phyloP scores from a whole-genome alignment of 2,113 vertebrate genomes.

The Picathartes gymnocephalus region DNA sequence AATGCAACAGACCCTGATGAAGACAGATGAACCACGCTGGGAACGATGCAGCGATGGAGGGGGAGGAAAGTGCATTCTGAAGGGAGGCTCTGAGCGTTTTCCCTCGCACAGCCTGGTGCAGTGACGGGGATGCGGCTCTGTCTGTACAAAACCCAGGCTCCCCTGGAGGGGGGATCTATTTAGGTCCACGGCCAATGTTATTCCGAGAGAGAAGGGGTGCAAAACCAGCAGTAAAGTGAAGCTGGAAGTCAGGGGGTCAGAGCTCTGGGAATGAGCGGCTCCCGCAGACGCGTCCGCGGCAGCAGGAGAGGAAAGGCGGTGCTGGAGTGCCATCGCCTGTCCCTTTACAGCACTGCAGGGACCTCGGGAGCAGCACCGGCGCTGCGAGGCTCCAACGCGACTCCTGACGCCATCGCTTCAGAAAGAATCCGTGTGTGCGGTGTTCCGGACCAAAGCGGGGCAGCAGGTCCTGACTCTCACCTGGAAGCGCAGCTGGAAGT shows the following conservation, averaged over 20 bases:
- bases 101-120: neutral
- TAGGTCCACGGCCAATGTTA: neutral
- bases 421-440: fast-evolving
- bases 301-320: neutral
- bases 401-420: fast-evolving
- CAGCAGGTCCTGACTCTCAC: neutral
- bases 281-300: fast-evolving
- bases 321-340: conserved; percentile 38
- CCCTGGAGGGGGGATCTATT: neutral
- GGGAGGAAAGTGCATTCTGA: neutral
- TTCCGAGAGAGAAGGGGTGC: neutral
- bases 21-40: neutral
- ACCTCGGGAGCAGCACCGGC: too few relatives aligned
- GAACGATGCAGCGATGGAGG: neutral
- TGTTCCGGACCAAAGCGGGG: neutral
- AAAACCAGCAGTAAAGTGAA: neutral
- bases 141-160: too few relatives aligned
- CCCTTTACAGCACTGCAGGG: neutral
- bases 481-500: neutral
- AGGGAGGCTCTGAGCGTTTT: neutral
- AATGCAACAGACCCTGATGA: neutral
- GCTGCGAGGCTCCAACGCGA: fast-evolving
- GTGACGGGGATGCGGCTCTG: fast-evolving
- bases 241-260: neutral
- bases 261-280: neutral